These are phyloP conservation scores for Arenaria interpres DNA, from an alignment of 2,113 vertebrate genomes.

Conservation along the genomic window DNA sequence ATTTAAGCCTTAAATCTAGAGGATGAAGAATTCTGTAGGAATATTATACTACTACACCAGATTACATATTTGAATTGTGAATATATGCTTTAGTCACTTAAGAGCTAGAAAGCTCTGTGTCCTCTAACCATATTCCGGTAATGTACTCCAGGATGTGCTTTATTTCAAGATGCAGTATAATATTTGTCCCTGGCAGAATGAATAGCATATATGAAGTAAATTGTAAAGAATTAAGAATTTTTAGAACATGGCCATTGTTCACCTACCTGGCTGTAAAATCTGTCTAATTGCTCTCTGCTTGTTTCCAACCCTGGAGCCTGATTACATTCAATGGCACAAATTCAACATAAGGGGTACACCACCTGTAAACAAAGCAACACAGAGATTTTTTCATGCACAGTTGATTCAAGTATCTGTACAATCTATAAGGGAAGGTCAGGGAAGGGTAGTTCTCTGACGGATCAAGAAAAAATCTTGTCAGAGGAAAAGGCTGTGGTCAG, in stretches of 20 bases:
- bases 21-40: neutral
- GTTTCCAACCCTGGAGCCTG: neutral
- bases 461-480: slow-evolving; percentile 20
- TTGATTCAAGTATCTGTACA: slow-evolving; percentile 32
- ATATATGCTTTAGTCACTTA: neutral
- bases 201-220: neutral
- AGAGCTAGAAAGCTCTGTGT: neutral
- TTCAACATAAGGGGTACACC: neutral
- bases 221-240: neutral
- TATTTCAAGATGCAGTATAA: neutral
- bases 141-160: neutral
- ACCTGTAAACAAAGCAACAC: slow-evolving; percentile 1
- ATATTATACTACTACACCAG: neutral
- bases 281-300: neutral
- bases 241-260: neutral
- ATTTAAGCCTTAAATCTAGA: neutral
- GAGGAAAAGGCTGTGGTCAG: slow-evolving; percentile 57
- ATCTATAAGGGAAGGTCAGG: slow-evolving; percentile 61
- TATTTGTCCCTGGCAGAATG: neutral
- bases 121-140: neutral
- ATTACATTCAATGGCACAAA: neutral
- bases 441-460: neutral
- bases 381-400: slow-evolving; percentile 20
- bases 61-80: neutral
- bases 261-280: neutral